Evolutionary conservation across 2,888 invertebrate genomes (phyloP), one percentile per base, ranked within the genome.

Genomic region (Notodonta dromedarius): DNA sequence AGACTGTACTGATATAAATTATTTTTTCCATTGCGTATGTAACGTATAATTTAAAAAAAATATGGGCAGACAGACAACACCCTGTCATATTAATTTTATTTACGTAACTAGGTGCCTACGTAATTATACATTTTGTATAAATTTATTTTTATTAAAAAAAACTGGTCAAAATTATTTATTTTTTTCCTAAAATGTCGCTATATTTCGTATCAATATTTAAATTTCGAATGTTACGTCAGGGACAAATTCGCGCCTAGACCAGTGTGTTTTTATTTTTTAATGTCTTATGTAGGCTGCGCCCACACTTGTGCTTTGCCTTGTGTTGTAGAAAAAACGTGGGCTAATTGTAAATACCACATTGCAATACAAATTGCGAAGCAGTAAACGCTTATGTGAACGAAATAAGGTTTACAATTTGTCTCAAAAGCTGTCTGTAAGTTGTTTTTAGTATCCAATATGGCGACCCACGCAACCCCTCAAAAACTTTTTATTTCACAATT

Each of bases 221-320:
- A 78, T 77, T 76, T 77, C 68, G 73, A 79, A 77, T 74, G 75
- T 85, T 84, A 80, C 82, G 78, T 84, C 86, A 88, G 76, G 72
- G 79, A 71, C 78, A 62, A 77, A 81, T 83, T 82, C 65, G 79
- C 82, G 77, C 76, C 81, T 82, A 82, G 82, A 71, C 77, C 81
- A 79, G 75, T 73, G 82, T 80, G 80, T 74, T 74, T 77, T 79
- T 77, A 78, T 81, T 85, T 86, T 24, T 85, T 82, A 82, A 85
- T 76, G 73, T 72, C 71, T 62, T 70, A 85, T 82, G 90, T 90
- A 89, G 89, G 89, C 77, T 73, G 88, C 88, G 86, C 91, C 91
- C 86, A 89, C 90, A 79, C 78, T 73, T 62, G 59, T 70, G 5
- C 62, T 70, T 73, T 75, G 71, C 78, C 76, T 76, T 69, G 70